Percentiles rank a stretch among this genome's conserved stretches.
phyloP scores from a whole-genome alignment of 2,113 vertebrate genomes.

The Monopterus albus region DNA sequence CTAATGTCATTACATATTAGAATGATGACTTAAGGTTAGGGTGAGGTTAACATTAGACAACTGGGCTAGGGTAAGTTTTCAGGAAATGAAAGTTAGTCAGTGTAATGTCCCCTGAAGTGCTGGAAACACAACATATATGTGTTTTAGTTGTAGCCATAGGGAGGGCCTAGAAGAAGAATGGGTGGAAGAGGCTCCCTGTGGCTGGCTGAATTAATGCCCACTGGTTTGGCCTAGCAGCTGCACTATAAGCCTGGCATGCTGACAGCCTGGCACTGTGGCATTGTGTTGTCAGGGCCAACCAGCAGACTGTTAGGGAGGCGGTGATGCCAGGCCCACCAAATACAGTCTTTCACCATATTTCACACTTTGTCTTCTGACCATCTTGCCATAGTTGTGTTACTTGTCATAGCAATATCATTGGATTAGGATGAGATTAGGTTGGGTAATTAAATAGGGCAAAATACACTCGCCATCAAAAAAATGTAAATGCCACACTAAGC shows the following conservation, averaged over 20 bases:
- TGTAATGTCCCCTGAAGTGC: too few relatives aligned
- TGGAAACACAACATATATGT: not conserved
- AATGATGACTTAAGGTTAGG: too few relatives aligned
- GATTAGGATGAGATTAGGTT: constrained; percentile 71
- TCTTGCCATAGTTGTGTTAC: constrained; percentile 46
- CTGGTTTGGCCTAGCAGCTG: constrained; percentile 79
- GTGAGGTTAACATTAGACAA: too few relatives aligned
- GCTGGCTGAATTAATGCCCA: constrained; percentile 79
- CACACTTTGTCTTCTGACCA: constrained; percentile 64
- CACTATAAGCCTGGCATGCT: constrained; percentile 67
- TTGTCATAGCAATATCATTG: constrained; percentile 62
- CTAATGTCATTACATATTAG: not conserved
- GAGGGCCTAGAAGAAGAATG: constrained; percentile 48
- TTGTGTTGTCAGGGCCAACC: constrained; percentile 74
- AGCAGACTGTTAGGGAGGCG: constrained; percentile 55
- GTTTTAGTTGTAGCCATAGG: constrained; percentile 52
- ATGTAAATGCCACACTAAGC: constrained; percentile 38
- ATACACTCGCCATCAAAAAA: constrained; percentile 38
- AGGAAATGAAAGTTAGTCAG: too few relatives aligned
- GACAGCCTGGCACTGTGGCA: constrained; percentile 66
- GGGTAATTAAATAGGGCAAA: constrained; percentile 69
- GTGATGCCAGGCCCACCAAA: constrained; percentile 48
- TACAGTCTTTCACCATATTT: constrained; percentile 51
- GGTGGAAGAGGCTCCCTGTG: constrained; percentile 64
- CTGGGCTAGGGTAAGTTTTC: too few relatives aligned